A percentile compares a stretch with the other conserved stretches of the same genome.
These are phyloP conservation scores for Poecilia picta DNA, from an alignment of 2,797 vertebrate genomes.

Conservation along the genomic window DNA sequence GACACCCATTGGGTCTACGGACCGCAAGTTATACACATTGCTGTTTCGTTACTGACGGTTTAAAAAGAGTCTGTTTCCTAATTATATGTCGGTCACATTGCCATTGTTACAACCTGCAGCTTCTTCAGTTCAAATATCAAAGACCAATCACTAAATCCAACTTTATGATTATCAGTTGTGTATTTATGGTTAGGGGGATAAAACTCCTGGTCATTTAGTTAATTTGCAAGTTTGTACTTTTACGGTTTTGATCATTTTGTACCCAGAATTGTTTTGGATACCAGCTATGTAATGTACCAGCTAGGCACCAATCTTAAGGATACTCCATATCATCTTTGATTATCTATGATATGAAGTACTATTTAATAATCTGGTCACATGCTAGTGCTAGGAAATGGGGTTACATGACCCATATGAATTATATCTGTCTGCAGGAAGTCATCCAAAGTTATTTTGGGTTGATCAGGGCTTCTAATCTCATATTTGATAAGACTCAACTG, in stretches of 20 bases:
- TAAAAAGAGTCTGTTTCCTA: neutral
- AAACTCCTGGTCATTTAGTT: neutral
- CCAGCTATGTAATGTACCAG: neutral
- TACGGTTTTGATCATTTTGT: neutral
- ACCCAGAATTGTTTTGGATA: neutral
- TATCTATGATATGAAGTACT: neutral
- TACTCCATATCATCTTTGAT: neutral
- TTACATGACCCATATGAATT: neutral
- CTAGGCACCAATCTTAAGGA: neutral
- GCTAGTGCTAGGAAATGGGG: neutral
- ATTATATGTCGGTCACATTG: neutral
- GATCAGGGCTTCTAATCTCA: conserved; percentile 1
- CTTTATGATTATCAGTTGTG: neutral
- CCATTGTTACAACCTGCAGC: neutral
- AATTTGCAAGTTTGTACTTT: neutral
- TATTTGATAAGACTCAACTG: neutral
- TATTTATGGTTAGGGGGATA: neutral
- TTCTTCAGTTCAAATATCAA: neutral
- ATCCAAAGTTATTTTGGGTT: conserved; percentile 1
- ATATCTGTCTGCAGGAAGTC: neutral
- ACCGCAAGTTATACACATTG: conserved; percentile 17
- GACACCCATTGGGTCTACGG: conserved; percentile 11
- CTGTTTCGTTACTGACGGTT: conserved; percentile 24
- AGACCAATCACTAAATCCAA: neutral
- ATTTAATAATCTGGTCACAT: neutral